These are phyloP conservation scores for Alces alces DNA, from an alignment of 2,113 vertebrate genomes.

Conservation along the genomic window DNA sequence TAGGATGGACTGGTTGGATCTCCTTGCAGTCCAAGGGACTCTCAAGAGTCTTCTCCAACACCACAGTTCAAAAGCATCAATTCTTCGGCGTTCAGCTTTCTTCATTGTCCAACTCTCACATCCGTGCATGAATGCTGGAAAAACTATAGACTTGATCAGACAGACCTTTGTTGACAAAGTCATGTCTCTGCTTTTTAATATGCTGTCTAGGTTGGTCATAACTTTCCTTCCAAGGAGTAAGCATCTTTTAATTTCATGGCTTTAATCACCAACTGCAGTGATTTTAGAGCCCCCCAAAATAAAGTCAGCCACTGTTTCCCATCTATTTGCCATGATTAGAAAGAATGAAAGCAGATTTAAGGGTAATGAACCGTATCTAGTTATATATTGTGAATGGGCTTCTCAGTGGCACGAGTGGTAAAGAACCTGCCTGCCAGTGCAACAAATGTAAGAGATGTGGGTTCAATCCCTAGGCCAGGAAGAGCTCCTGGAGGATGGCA, in stretches of 20 bases:
- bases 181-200: not conserved
- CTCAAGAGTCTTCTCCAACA: not conserved
- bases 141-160: not conserved
- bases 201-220: not conserved
- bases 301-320: not conserved
- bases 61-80: not conserved
- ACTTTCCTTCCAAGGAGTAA: not conserved
- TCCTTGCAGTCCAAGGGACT: not conserved
- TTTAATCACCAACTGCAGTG: not conserved
- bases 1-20: not conserved
- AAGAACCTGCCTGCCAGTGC: not conserved
- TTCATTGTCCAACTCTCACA: not conserved
- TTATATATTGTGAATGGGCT: not conserved
- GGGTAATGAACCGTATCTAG: not conserved
- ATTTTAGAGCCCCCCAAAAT: rapidly evolving
- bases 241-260: not conserved
- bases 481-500: not conserved
- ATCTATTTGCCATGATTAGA: not conserved
- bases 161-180: not conserved
- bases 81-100: not conserved
- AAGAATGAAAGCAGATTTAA: not conserved
- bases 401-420: not conserved
- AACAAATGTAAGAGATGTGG: not conserved
- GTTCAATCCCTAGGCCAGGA: not conserved
- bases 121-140: not conserved